Evolutionary conservation across 2,113 vertebrate species (phyloP), one percentile per base, ranked within the genome.

Genomic region (Sceloporus tristichus): DNA sequence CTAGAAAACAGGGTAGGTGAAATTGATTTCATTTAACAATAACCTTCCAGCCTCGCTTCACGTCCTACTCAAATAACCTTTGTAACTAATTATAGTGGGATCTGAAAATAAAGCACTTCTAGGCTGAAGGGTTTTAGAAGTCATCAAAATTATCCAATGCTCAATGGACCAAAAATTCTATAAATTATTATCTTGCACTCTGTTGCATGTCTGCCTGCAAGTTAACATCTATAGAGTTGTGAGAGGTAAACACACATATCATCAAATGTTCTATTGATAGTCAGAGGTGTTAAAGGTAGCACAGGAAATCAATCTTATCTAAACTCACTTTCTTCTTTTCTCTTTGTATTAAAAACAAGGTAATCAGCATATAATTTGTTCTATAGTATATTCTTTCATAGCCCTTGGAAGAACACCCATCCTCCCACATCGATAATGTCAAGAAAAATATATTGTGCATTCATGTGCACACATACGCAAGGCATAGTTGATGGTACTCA

Each of bases 11-110:
- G 53, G 82, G 59, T 81, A 90, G 88, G 75, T 90, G 87, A 93
- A 95, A 95, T 91, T 91, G 85, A 94, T 94, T 95, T 95, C 79
- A 92, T 93, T 94, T 94, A 94, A 93, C 71, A 95, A 82, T 89
- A 94, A 91, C 83, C 79, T 95, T 94, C 79, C 89, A 92, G 80
- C 27, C 48, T 93, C 2, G 0, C 59, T 88, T 94, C 91, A 54
- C 0, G 0, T 92, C 90, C 94, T 91, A 78, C 85, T 92, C 90
- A 92, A 95, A 92, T 91, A 95, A 91, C 76, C 66, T 95, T 92
- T 93, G 83, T 91, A 89, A 90, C 85, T 94, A 94, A 94, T 91
- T 94, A 93, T 84, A 93, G 56, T 65, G 81, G 78, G 89, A 89
- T 66, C 84, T 91, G 86, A 93, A 94, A 95, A 92, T 93, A 95